Base-by-base conservation (phyloP, 2,797 vertebrate genomes). In the Otus scops region DNA sequence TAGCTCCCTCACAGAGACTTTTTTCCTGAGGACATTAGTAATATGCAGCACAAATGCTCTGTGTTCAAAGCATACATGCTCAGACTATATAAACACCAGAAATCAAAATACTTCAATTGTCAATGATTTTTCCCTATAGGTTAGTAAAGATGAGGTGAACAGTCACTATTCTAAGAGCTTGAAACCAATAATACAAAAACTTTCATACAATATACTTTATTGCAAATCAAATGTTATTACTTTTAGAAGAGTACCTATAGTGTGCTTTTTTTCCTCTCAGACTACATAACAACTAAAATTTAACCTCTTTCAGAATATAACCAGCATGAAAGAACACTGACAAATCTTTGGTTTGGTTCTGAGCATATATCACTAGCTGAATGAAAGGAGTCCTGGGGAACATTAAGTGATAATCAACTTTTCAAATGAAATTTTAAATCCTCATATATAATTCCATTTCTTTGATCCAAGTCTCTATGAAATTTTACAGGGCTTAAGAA, bases 21-120 rank as follows among this genome's bases (percentile, higher is more conserved):
- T 83, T 89, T 51, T 63, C 68, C 74, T 39, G 53, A 82, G 34
- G 60, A 80, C 50, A 39, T 84, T 67, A 79, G 84, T 8, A 93
- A 11, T 14, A 88, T 11, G 13, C 65, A 92, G 61, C 73, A 82
- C 59, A 94, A 84, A 13, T 10, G 1, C 45, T 14, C 13, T 70
- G 59, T 64, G 39, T 50, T 96, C 82, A 79, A 69, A 86, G 50
- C 26, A 13, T 43, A 24, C 88, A 81, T 80, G 69, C 60, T 89
- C 63, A 59, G 96, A 93, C 89, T 93, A 70, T 59, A 88, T 80
- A 77, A 96, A 60, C 51, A 90, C 39, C 56, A 85, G 61, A 88
- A 95, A 96, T 90, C 92, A 92, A 97, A 97, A 89, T 23, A 50
- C 82, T 90, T 88, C 96, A 60, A 51, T 57, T 93, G 71, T 13